Conservation (phyloP, 2,797 vertebrate genomes). For the Hydrolagus colliei region DNA sequence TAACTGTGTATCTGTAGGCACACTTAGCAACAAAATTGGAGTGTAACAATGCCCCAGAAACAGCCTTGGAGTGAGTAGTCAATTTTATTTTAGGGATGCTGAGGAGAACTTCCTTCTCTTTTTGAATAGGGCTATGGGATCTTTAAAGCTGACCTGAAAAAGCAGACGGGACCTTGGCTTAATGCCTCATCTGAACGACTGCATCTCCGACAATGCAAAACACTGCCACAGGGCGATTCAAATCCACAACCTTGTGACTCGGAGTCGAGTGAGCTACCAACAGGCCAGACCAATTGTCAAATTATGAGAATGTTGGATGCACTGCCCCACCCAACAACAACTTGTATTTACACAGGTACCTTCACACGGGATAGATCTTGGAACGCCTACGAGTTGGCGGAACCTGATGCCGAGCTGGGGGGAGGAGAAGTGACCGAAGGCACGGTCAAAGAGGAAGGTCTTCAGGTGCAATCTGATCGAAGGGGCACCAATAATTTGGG, state of each 20-base stretch:
- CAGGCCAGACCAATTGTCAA: neutral
- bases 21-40: no score
- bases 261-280: neutral
- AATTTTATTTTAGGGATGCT: neutral
- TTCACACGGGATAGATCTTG: no score
- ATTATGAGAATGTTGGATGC: no score
- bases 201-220: neutral
- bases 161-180: neutral
- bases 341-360: no score
- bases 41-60: neutral
- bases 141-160: neutral
- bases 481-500: no score
- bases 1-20: neutral
- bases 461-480: no score
- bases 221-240: neutral
- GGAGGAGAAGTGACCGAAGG: no score
- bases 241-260: neutral
- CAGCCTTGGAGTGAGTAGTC: neutral
- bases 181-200: neutral
- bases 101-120: neutral
- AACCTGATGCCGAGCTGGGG: no score
- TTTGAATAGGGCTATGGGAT: neutral
- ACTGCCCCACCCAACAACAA: no score
- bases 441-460: no score
- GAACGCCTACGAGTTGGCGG: no score